Base-by-base conservation (phyloP, 2,113 vertebrate genomes). In the Lepus europaeus region DNA sequence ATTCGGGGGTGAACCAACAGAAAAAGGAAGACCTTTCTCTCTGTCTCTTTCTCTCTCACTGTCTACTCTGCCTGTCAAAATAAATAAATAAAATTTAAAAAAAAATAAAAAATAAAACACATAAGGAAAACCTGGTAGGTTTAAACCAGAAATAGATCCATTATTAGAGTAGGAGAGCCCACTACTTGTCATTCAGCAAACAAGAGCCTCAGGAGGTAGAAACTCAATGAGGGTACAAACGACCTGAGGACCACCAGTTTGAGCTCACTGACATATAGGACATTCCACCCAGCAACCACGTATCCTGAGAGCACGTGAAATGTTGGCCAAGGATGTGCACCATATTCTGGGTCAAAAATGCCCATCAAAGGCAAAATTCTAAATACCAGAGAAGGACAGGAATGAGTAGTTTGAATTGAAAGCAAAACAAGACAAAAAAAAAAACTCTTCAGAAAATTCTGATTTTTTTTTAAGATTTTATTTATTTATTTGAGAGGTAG, bases 271-370 rank as follows among this genome's bases (percentile, higher is more conserved):
- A 33, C 53, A 76, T 61, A 49, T 8, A 33, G 66, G 84, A 85
- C n/a, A 29, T 29, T 31, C 36, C 25, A 27, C 5, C 23, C 27
- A 19, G 13, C 29, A 39, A n/a, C 29, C 36, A 36, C 39, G 51
- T 66, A 23, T 25, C 59, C 61, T 1, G 1, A 2, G 31, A 1
- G 1, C 29, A 7, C 23, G 20, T 4, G 39, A 22, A 56, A 31
- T 19, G 22, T 17, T 25, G 29, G 66, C 20, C 19, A 25, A 22
- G 51, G 68, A 45, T 10, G 9, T 0, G 3, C 16, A 0, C 20
- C 11, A 5, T 33, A 63, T 53, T 20, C 31, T 3, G 23, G 56
- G 25, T 7, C 36, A 68, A 14, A 6, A 39, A n/a, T 11, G 69
- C 20, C 16, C 17, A 31, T 29, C 14, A n/a, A 80, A 91, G 36